These are phyloP conservation scores for Pristionchus mayeri DNA, from an alignment of 2,888 invertebrate genomes.

Conservation along the genomic window DNA sequence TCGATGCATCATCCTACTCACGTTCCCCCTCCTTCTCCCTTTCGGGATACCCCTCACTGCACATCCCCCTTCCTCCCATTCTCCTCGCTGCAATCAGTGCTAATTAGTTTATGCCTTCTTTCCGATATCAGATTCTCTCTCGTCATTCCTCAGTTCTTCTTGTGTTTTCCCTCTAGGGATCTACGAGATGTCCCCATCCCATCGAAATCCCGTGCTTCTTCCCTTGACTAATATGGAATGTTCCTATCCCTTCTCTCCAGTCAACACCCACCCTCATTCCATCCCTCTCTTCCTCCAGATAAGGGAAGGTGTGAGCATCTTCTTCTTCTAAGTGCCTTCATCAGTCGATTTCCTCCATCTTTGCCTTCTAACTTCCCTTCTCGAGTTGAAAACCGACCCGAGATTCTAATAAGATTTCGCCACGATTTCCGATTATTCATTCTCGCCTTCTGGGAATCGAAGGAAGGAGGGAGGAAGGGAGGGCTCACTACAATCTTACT, in stretches of 20 bases:
- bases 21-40: not conserved
- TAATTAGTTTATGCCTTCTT: conserved; percentile 16
- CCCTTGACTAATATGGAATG: not conserved
- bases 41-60: too few species aligned
- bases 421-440: conserved; percentile 19
- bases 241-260: not conserved
- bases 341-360: not conserved
- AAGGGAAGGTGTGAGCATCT: too few species aligned
- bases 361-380: not conserved
- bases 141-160: conserved; percentile 8
- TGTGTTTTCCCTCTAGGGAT: conserved; percentile 32
- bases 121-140: not conserved
- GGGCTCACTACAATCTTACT: not conserved
- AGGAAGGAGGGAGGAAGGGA: too few species aligned
- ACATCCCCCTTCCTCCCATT: not conserved
- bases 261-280: not conserved
- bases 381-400: not conserved
- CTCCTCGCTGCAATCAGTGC: too few species aligned
- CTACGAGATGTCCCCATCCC: not conserved
- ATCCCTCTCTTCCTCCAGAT: conserved; percentile 1
- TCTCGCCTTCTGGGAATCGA: conserved; percentile 4
- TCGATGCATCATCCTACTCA: not conserved
- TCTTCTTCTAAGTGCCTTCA: not conserved
- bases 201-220: conserved; percentile 8
- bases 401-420: conserved; percentile 20